These are phyloP conservation scores for Sphyrna mokarran DNA, from an alignment of 2,113 vertebrate genomes.

Conservation along the genomic window DNA sequence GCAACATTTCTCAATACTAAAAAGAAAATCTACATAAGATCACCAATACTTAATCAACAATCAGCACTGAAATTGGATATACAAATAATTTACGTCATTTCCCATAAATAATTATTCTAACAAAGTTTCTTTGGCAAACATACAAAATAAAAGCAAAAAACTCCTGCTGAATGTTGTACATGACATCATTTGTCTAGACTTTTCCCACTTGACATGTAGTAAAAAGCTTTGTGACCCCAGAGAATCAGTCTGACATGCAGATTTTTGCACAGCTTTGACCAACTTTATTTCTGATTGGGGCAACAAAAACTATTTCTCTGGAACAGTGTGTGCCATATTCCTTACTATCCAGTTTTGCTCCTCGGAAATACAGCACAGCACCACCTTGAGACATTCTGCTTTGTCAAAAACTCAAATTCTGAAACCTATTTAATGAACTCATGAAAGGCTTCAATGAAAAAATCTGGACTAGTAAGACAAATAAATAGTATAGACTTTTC, in stretches of 20 bases:
- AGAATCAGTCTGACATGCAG: not conserved
- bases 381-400: not conserved
- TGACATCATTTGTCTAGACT: not conserved
- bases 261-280: not conserved
- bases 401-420: not conserved
- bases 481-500: not conserved
- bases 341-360: not conserved
- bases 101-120: not conserved
- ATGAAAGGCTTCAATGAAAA: not conserved
- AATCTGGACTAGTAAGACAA: not conserved
- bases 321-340: not conserved
- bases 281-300: not conserved
- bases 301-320: not conserved
- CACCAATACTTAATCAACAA: not conserved
- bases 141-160: not conserved
- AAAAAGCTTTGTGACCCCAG: not conserved
- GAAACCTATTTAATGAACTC: not conserved
- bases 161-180: not conserved
- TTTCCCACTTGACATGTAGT: not conserved
- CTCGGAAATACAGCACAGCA: not conserved
- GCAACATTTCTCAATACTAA: not conserved
- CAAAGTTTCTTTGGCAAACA: not conserved
- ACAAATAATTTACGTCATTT: not conserved
- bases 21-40: not conserved
- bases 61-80: not conserved